These are phyloP conservation scores for Pseudorhombus dupliciocellatus DNA, from an alignment of 2,113 vertebrate species.

Conservation along the genomic window DNA sequence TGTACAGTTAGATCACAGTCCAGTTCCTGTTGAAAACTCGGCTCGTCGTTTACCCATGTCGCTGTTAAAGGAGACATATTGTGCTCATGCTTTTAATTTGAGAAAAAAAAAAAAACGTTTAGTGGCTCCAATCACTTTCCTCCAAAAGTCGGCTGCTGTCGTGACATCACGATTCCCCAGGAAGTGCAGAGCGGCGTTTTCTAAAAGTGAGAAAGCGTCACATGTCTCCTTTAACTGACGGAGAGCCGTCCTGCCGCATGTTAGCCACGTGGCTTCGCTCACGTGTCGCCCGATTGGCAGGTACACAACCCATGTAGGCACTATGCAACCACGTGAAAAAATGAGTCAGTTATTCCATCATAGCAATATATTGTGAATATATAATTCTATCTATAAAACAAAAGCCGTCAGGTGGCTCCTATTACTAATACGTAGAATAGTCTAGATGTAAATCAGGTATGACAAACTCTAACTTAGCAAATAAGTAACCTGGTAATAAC, in stretches of 20 bases:
- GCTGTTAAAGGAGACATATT: constrained; percentile 1
- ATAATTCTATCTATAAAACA: constrained; percentile 70
- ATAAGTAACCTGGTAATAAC: constrained; percentile 57
- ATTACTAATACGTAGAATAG: constrained; percentile 65
- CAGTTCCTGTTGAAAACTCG: constrained; percentile 12
- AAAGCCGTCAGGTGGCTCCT: constrained; percentile 69
- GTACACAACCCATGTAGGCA: constrained; percentile 65
- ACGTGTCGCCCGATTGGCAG: constrained; percentile 33
- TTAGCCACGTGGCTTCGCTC: background rate
- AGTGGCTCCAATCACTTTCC: too few relatives aligned
- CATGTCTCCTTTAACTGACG: constrained; percentile 1
- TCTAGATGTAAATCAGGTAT: constrained; percentile 64
- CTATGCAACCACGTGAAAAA: constrained; percentile 68
- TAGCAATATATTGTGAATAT: constrained; percentile 71
- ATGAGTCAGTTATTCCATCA: constrained; percentile 45
- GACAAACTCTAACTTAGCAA: constrained; percentile 62
- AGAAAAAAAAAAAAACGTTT: too few relatives aligned
- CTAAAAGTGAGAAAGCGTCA: background rate
- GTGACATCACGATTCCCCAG: background rate
- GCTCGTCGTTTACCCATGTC: background rate
- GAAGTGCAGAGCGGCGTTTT: background rate
- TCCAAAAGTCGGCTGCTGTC: background rate
- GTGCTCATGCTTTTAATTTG: background rate
- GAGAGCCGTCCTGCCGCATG: constrained; percentile 15
- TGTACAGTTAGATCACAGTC: constrained; percentile 58